phyloP scores from a whole-genome alignment of 1,140 invertebrate genomes.

The Nasonia vitripennis region DNA sequence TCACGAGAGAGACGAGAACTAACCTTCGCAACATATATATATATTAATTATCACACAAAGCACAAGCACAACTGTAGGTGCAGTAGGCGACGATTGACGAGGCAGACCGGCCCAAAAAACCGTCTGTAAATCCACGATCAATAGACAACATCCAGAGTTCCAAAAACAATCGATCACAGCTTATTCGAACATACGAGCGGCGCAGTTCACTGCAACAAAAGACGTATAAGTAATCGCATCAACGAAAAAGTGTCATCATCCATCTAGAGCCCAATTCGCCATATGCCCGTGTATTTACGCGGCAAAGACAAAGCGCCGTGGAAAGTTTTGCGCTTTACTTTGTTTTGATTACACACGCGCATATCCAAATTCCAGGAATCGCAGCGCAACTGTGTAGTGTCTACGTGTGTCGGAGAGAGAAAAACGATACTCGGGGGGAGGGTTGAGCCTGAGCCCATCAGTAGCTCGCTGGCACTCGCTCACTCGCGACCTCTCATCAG shows the following conservation, averaged over 20 bases:
- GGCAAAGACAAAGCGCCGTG: constrained; percentile 29
- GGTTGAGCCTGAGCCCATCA: not conserved
- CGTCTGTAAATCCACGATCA: not conserved
- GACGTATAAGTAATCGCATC: too few species aligned
- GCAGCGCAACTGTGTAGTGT: not conserved
- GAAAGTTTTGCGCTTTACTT: constrained; percentile 32
- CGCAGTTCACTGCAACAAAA: too few species aligned
- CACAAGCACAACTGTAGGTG: not conserved
- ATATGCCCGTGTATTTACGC: constrained; percentile 20
- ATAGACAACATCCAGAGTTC: not conserved
- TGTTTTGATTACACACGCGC: constrained; percentile 18
- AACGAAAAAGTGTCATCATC: too few species aligned
- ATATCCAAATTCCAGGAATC: constrained; percentile 13
- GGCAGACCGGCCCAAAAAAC: not conserved
- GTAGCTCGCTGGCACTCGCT: not conserved
- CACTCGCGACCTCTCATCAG: too few species aligned
- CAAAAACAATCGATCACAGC: too few species aligned
- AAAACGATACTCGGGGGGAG: not conserved
- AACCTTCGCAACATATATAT: too few species aligned
- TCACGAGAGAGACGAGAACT: too few species aligned
- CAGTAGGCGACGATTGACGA: not conserved
- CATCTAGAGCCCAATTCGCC: too few species aligned
- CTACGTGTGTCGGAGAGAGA: not conserved
- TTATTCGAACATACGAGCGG: too few species aligned
- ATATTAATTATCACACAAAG: too few species aligned